phyloP scores from a whole-genome alignment of 2,888 invertebrate genomes.

The Caenorhabditis sulstoni region DNA sequence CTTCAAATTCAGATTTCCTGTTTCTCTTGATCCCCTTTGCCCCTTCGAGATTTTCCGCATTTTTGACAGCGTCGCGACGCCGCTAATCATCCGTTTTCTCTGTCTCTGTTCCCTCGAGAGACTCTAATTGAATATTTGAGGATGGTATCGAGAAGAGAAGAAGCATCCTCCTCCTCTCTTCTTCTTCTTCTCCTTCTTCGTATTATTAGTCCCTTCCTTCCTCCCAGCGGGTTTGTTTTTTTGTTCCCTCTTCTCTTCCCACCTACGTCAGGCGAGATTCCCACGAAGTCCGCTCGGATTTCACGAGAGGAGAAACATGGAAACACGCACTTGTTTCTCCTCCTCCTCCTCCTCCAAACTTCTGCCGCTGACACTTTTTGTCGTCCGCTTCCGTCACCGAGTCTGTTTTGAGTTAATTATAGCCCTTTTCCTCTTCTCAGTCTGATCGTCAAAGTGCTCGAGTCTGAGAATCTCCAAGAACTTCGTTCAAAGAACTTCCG shows the following conservation, averaged over 20 bases:
- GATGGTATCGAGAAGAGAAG: not conserved
- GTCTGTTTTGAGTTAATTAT: too few species aligned
- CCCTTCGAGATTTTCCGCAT: slow-evolving; percentile 34
- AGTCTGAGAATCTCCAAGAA: too few species aligned
- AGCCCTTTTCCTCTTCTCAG: too few species aligned
- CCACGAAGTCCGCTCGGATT: slow-evolving; percentile 31
- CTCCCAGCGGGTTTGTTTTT: slow-evolving; percentile 6
- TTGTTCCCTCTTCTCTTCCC: slow-evolving; percentile 2
- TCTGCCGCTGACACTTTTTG: slow-evolving; percentile 39
- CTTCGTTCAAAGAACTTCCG: too few species aligned
- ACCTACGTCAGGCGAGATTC: slow-evolving; percentile 7
- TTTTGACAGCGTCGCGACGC: slow-evolving; percentile 14
- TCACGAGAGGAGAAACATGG: slow-evolving; percentile 26
- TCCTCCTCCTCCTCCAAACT: too few species aligned
- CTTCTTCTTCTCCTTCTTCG: not conserved
- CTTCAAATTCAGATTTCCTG: slow-evolving; percentile 32
- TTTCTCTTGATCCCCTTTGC: slow-evolving; percentile 26
- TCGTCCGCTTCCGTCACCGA: slow-evolving; percentile 35
- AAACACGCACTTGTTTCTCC: slow-evolving; percentile 2
- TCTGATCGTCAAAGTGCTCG: too few species aligned
- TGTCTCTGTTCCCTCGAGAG: not conserved
- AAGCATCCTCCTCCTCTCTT: not conserved
- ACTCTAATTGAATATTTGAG: slow-evolving; percentile 9
- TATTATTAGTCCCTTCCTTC: slow-evolving; percentile 1
- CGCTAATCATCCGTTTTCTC: slow-evolving; percentile 7